Evolutionary conservation across 2,113 vertebrate species (phyloP).

Genomic region (Speoplatyrhinus poulsoni): DNA sequence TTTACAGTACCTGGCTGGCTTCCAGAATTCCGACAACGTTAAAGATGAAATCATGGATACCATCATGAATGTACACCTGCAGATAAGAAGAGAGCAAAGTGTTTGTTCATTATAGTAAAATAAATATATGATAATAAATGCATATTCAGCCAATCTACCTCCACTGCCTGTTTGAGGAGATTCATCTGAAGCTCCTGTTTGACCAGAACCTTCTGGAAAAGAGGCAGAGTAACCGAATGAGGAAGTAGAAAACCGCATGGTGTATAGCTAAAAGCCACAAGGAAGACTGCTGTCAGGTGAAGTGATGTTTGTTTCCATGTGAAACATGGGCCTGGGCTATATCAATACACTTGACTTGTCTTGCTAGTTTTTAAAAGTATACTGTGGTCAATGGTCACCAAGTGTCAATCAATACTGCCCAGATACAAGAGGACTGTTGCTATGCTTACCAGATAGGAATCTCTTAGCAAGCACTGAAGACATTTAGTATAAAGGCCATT

Average conservation of each 20-base stretch:
- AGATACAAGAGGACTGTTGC: neutral
- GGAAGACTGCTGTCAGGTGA: neutral
- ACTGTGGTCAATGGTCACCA: neutral
- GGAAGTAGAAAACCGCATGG: neutral
- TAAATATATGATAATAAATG: too few relatives aligned
- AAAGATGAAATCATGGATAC: slow-evolving; percentile 92
- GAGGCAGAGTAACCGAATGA: slow-evolving; percentile 1
- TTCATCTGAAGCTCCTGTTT: slow-evolving; percentile 95
- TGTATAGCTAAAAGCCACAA: neutral
- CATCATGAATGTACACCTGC: slow-evolving; percentile 94
- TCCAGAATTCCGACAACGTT: slow-evolving; percentile 94
- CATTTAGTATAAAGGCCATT: slow-evolving; percentile 93
- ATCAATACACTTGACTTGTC: neutral
- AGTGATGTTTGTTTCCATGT: too few relatives aligned
- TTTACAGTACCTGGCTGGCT: slow-evolving; percentile 84
- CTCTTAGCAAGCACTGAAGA: slow-evolving; percentile 92
- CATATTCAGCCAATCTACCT: slow-evolving; percentile 75
- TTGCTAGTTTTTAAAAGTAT: neutral
- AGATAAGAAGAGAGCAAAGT: neutral
- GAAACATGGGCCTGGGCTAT: too few relatives aligned
- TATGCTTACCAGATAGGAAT: slow-evolving; percentile 88
- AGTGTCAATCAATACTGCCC: neutral
- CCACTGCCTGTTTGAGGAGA: slow-evolving; percentile 94
- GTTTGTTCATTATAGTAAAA: too few relatives aligned
- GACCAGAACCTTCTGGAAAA: slow-evolving; percentile 85